Evolutionary conservation across 2,797 vertebrate genomes (phyloP), one percentile per base, ranked within the genome.

Genomic region (Semaprochilodus insignis): DNA sequence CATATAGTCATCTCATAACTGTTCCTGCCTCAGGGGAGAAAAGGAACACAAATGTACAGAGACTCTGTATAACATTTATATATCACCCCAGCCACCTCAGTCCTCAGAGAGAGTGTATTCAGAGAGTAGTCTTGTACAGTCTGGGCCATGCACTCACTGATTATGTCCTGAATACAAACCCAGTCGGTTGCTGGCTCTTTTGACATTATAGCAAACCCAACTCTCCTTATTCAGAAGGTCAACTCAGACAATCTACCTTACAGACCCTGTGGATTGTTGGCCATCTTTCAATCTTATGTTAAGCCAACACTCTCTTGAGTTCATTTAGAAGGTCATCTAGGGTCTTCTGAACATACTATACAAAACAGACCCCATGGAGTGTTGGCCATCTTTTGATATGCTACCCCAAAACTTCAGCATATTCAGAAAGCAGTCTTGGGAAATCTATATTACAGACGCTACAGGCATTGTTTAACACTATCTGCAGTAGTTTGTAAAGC

Each of bases 141-240:
- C 13, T 51, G 65, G 69, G 67, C 51, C 77, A 83, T 69, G 62
- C 70, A 83, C 70, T 69, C 70, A 83, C 77, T 69, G 76, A 69
- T 83, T 79, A 79, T 60, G 57, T 8, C 48, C 13, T 44, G 31
- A 17, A 25, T 25, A 75, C 13, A 44, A 31, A 74, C 4, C 36
- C 11, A 54, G 57, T 77, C 4, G 40, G 25, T 72, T 27, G 48
- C 69, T 69, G 83, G 23, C 60, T 44, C 3, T 21, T 44, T n/a
- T 44, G 66, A 69, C 40, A 67, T 40, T 48, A 23, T 36, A 21
- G 8, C 27, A 67, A 67, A 40, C 3, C 19, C 36, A 13, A 21
- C 40, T 4, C 21, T 23, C 19, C 19, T 10, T 69, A 21, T 23
- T 69, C 36, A 69, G 8, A 69, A n/a, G 66, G 40, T 69, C 10